These are phyloP conservation scores for Meandrina meandrites DNA, from an alignment of 92 coral and sea anemone species.

Conservation along the genomic window DNA sequence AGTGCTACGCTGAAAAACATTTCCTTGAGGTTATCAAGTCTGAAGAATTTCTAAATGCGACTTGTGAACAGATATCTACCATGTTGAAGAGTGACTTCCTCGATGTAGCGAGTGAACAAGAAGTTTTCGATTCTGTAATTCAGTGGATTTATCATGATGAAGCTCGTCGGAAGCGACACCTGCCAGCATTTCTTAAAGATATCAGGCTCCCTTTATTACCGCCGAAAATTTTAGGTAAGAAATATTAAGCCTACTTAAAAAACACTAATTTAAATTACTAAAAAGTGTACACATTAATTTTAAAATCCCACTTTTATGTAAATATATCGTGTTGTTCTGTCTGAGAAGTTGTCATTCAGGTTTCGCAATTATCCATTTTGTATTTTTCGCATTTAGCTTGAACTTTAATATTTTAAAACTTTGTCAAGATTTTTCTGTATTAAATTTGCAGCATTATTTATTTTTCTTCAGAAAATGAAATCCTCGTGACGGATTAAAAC, in stretches of 20 bases:
- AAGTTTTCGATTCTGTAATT: conserved; percentile 86
- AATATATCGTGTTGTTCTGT: not conserved
- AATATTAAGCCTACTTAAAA: too few species aligned
- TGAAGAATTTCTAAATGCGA: conserved; percentile 86
- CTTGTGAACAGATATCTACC: conserved; percentile 76
- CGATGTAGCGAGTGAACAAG: conserved; percentile 87
- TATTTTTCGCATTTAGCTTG: conserved; percentile 2
- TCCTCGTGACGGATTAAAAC: not conserved
- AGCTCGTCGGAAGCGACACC: conserved; percentile 59
- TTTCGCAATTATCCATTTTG: not conserved
- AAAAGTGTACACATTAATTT: not conserved
- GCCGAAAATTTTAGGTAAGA: conserved; percentile 91
- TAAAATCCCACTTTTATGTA: not conserved
- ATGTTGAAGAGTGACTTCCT: conserved; percentile 81
- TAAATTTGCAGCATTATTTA: not conserved
- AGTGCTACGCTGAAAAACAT: conserved; percentile 81
- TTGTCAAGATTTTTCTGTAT: not conserved
- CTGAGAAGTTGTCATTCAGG: not conserved
- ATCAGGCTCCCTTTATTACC: conserved; percentile 87
- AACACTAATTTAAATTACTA: not conserved
- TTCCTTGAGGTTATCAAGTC: conserved; percentile 87
- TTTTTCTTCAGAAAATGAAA: conserved; percentile 36
- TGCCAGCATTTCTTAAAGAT: conserved; percentile 76
- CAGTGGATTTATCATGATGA: conserved; percentile 82
- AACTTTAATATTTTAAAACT: not conserved